Base-by-base conservation (phyloP, 2,113 vertebrate species). In the Pterophyllum scalare region DNA sequence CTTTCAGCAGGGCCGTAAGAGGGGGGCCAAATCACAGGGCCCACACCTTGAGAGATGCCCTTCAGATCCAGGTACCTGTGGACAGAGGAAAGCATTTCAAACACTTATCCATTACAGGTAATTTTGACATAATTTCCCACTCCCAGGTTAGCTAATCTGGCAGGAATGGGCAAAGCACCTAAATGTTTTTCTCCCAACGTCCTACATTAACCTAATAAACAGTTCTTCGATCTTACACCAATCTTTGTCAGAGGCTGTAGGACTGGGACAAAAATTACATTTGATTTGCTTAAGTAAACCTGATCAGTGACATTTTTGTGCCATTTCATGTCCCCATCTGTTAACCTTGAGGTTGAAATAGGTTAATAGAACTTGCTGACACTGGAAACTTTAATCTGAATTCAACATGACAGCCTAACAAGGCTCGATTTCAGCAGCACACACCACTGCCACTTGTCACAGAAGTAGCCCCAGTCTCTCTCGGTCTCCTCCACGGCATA, bases 391-490 rank as follows among this genome's bases (percentile, higher is more conserved):
- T 59, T 56, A 33, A 77, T 40, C 2, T 59, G 35, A 76, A 38
- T 13, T 26, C 49, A 81, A 35, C 46, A 61, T 13, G 67, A 86
- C 49, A 61, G 49, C 9, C 2, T 57, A 40, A 38, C 38, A 57
- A 54, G 75, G 10, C 6, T 56, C 5, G 20, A 67, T 11, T 40
- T 56, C 8, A 40, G 46, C 28, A 1, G 5, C 54, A 60, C 95
- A 57, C 93, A 97, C 96, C 95, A 91, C 87, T 94, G 92, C 97
- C 96, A 97, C 78, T 96, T 95, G 10, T 96, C 94, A 35, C 80
- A 88, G 86, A 97, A 97, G 91, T 95, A 97, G 6, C 72, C 67
- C 97, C 97, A 97, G 91, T 96, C 95, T 26, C 92, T 94, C 83
- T 95, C 79, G 0, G 95, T 94, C 81, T 96, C 94, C 46, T 93